Base-by-base conservation (phyloP, 2,797 vertebrate species). In the Crax fasciolata region DNA sequence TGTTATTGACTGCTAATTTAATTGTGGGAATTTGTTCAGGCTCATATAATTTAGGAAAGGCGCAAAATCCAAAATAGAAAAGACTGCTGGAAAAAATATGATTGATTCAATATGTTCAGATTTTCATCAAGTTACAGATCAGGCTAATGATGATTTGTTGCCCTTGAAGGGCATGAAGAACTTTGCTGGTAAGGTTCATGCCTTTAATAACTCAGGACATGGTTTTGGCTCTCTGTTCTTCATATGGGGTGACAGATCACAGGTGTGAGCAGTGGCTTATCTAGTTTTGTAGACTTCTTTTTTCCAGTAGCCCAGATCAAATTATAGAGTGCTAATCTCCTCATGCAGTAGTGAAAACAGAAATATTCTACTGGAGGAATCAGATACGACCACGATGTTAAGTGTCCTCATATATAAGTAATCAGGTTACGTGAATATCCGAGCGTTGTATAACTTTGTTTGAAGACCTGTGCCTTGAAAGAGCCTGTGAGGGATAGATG, bases 391-490 rank as follows among this genome's bases (percentile, higher is more conserved):
- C 38, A 18, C 18, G 16, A 11, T 5, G 1, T 63, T 77, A 61
- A 75, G 4, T 1, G 2, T 32, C 10, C 41, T 43, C 83, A 32
- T 41, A 68, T 11, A 7, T 46, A n/a, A 0, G 0, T 9, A n/a
- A 28, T 52, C 11, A n/a, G 30, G 48, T 35, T 43, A 57, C 5
- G 6, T 16, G 5, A 61, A 11, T 62, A 74, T 39, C 41, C 43
- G 58, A 68, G 32, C 35, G 62, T 10, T 61, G 39, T 14, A 12
- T 19, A 71, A 83, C 13, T 35, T 35, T 19, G 58, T 80, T 76
- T 61, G 44, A 89, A 77, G 41, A 24, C 5, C 44, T n/a, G 44
- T 16, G 6, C 11, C 32, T 89, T 67, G 13, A 38, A 84, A 79
- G 5, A 89, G 59, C 27, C 23, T n/a, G 13, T 38, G 5, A 77